phyloP scores from a whole-genome alignment of 2,888 invertebrate species.

The Lepidochrysops patricia region DNA sequence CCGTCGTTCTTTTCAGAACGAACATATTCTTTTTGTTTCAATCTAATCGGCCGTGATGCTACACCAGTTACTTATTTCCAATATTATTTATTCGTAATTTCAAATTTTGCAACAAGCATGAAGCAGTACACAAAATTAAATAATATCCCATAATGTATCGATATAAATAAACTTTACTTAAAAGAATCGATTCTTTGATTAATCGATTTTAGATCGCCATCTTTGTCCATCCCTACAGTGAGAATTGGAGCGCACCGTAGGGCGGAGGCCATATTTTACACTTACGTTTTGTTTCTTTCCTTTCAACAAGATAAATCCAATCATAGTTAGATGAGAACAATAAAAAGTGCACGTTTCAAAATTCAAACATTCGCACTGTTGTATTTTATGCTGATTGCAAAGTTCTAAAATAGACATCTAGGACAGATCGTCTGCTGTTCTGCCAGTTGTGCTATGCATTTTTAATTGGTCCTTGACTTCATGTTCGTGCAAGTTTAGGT shows the following conservation, averaged over 20 bases:
- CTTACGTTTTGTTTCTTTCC: constrained; percentile 31
- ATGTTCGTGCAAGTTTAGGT: constrained; percentile 22
- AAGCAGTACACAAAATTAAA: no score
- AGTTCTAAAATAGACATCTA: constrained; percentile 22
- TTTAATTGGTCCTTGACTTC: constrained; percentile 23
- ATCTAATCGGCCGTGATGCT: no score
- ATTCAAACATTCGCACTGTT: constrained; percentile 30
- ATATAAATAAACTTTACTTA: no score
- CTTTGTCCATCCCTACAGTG: no score
- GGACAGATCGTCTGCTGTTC: constrained; percentile 19
- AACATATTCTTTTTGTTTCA: no score
- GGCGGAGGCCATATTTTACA: constrained; percentile 24
- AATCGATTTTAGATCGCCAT: no score
- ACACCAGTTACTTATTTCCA: no score
- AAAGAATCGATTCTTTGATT: no score
- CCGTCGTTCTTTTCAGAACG: no score
- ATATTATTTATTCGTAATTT: no score
- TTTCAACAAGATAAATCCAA: constrained; percentile 25
- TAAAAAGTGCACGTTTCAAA: constrained; percentile 35
- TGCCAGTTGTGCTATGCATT: constrained; percentile 20
- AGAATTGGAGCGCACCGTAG: constrained; percentile 28
- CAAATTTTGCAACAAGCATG: no score
- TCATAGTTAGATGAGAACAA: constrained; percentile 18
- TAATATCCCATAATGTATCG: no score
- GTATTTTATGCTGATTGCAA: constrained; percentile 27